Base-by-base conservation (phyloP, 2,888 invertebrate species). In the Lasioglossum vierecki region DNA sequence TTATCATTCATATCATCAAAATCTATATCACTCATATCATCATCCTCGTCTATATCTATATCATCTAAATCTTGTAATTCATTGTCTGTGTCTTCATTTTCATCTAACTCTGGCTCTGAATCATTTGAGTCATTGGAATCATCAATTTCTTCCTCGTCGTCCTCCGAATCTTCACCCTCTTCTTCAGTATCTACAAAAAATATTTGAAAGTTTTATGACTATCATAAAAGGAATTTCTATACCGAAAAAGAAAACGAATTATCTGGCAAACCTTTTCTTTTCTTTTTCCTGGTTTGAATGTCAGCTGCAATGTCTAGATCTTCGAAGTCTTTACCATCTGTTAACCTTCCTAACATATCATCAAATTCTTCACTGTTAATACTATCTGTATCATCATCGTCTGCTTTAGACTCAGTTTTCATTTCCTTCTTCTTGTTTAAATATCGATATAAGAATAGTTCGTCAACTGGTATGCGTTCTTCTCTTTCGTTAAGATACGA, bases 381-480 rank as follows among this genome's bases (percentile, higher is more conserved):
- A 90, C 94, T 95, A 39, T 93, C 93, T 76, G 91, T 88, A 88
- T 96, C 96, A 78, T 95, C 95, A 66, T 95, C 95, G 60, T 96
- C 95, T 74, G 94, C 93, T 53, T 83, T 81, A 79, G 95, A 95
- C 80, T 93, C 91, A n/a, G 81, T 83, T 44, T 81, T 90, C 5
- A 77, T 53, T 68, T 91, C 88, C 39, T 89, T 92, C 44, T 85
- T 92, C 72, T 88, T 90, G 26, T 90, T 91, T 49, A 94, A 83
- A 82, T 95, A 98, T 96, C 96, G 96, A 93, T 98, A 97, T 90
- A 98, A 96, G 94, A 98, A 99, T 84, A 96, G 96, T 95, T 99
- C 99, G 92, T 99, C 99, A 0, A 98, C 98, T 0, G 99, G 99
- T 91, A 99, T 97, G 87, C 96, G 97, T 71, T 96, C 95, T 81